phyloP scores from a whole-genome alignment of 2,888 invertebrate species.

The Spilarctia lutea region DNA sequence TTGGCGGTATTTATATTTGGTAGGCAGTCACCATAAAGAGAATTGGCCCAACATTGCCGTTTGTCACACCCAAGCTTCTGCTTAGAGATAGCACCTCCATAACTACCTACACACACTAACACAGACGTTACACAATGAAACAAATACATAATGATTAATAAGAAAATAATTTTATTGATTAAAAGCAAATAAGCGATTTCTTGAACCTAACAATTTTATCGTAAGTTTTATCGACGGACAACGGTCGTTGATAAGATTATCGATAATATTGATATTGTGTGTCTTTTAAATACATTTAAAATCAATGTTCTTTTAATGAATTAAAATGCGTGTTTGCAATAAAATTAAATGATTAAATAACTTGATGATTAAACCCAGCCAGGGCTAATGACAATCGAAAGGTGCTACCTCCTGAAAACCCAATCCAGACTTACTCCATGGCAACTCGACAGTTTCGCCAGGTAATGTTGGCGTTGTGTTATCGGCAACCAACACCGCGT shows the following conservation, averaged over 20 bases:
- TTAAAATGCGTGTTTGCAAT: neutral
- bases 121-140: constrained; percentile 16
- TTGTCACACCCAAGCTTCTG: constrained; percentile 63
- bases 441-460: constrained; percentile 82
- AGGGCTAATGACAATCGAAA: constrained; percentile 33
- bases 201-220: constrained; percentile 38
- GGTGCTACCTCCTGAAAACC: constrained; percentile 66
- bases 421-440: constrained; percentile 81
- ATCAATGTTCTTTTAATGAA: neutral
- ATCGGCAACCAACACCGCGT: constrained; percentile 65
- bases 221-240: constrained; percentile 33
- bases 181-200: constrained; percentile 10
- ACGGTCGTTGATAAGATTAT: constrained; percentile 47
- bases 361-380: neutral
- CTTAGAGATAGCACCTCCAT: constrained; percentile 71
- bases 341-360: neutral
- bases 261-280: constrained; percentile 26
- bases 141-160: neutral
- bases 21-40: constrained; percentile 78
- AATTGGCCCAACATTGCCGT: constrained; percentile 79
- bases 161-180: constrained; percentile 4
- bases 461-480: constrained; percentile 73
- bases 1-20: constrained; percentile 22
- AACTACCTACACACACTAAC: constrained; percentile 7
- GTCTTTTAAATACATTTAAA: neutral